Evolutionary conservation across 2,888 invertebrate genomes (phyloP).

Genomic region (Limulus polyphemus): DNA sequence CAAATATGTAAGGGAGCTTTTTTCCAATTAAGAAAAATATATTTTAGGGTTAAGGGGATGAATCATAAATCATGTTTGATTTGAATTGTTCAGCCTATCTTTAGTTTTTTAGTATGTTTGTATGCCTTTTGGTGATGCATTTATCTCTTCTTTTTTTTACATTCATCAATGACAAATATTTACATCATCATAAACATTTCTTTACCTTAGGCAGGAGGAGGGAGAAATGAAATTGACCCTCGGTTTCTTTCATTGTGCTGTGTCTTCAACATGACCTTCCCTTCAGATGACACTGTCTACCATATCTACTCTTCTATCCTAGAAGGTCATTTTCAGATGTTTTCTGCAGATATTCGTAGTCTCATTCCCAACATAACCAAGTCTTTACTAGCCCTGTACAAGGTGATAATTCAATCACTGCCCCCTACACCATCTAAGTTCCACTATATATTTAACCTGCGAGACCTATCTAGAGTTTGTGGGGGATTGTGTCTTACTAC

Average conservation of each 20-base stretch:
- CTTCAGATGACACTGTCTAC: constrained; percentile 58
- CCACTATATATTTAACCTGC: constrained; percentile 86
- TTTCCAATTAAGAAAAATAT: too few species aligned
- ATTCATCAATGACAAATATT: too few species aligned
- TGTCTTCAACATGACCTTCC: constrained; percentile 72
- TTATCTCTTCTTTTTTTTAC: background rate
- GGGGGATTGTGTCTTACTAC: constrained; percentile 66
- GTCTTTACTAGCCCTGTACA: constrained; percentile 69
- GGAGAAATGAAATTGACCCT: constrained; percentile 77
- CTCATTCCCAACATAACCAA: constrained; percentile 54
- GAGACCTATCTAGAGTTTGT: constrained; percentile 73
- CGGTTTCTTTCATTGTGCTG: constrained; percentile 84
- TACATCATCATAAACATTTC: background rate
- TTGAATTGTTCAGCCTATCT: constrained; percentile 1
- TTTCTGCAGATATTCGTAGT: constrained; percentile 52
- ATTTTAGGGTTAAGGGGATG: too few species aligned
- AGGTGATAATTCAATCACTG: constrained; percentile 60
- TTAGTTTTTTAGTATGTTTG: too few species aligned
- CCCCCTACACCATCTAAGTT: constrained; percentile 87
- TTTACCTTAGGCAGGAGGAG: constrained; percentile 56
- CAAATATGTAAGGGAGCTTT: too few species aligned
- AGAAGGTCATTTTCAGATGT: constrained; percentile 57
- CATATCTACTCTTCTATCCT: constrained; percentile 74
- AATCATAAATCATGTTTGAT: too few species aligned
- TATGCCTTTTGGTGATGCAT: too few species aligned